Evolutionary conservation across 1,140 invertebrate genomes (phyloP).

Genomic region (Stratiolaelaps scimitus): DNA sequence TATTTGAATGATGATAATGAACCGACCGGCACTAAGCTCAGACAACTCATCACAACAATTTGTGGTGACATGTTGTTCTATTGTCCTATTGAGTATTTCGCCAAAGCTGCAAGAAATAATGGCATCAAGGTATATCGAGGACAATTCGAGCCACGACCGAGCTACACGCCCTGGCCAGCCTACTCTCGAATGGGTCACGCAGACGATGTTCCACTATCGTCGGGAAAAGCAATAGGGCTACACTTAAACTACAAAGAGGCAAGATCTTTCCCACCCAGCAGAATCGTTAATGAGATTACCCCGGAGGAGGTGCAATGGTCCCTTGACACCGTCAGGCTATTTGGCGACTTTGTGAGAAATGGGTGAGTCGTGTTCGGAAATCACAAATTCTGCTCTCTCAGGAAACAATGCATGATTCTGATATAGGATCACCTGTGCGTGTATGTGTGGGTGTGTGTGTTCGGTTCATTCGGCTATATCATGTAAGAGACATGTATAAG

Average conservation of each 20-base stretch:
- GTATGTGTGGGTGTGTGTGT: too few species aligned
- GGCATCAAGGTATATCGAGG: not conserved
- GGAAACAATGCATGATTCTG: too few species aligned
- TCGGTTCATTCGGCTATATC: too few species aligned
- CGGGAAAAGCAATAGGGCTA: not conserved
- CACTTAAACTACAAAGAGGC: not conserved
- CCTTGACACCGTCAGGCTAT: not conserved
- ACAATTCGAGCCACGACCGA: conserved; percentile 3
- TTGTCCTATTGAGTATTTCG: conserved; percentile 7
- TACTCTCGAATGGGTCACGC: not conserved
- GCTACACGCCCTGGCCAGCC: not conserved
- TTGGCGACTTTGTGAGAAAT: not conserved
- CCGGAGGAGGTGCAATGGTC: not conserved
- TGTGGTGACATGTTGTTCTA: not conserved
- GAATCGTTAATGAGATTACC: not conserved
- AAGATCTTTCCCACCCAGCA: not conserved
- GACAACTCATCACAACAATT: too few species aligned
- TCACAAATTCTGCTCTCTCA: too few species aligned
- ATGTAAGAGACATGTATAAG: too few species aligned
- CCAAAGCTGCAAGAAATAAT: not conserved
- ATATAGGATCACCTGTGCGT: too few species aligned
- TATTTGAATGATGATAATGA: not conserved
- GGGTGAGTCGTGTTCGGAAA: too few species aligned
- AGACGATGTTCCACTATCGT: not conserved
- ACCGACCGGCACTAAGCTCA: too few species aligned